Conservation (phyloP, 53 echinoderm and acorn worm species). For the Holothuria scabra region DNA sequence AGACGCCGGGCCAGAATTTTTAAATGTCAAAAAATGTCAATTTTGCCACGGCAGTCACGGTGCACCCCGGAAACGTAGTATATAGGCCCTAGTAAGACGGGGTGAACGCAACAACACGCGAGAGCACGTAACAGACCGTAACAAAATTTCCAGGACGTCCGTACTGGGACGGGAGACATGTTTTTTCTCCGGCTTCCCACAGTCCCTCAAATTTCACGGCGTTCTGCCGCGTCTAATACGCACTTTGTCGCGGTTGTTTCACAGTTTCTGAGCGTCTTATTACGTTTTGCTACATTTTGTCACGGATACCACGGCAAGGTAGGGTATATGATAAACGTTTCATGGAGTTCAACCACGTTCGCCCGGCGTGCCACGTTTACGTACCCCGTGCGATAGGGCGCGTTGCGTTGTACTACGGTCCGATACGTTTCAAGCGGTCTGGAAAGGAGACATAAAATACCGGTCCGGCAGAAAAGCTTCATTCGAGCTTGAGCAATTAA, state of each 20-base stretch:
- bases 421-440: not conserved
- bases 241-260: not conserved
- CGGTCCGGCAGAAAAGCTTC: not conserved
- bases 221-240: not conserved
- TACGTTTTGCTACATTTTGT: not conserved
- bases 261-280: not conserved
- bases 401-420: not conserved
- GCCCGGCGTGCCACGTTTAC: not conserved
- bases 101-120: not conserved
- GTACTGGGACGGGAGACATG: not conserved
- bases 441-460: not conserved
- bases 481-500: too few relatives aligned
- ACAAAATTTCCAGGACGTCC: not conserved
- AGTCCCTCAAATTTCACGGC: too few relatives aligned
- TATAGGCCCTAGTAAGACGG: not conserved
- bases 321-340: not conserved
- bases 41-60: not conserved
- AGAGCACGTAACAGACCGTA: not conserved
- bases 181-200: not conserved
- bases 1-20: not conserved
- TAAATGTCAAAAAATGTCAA: constrained; percentile 8
- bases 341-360: not conserved
- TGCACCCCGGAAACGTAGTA: not conserved
- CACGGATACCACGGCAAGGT: not conserved
- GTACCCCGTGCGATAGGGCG: not conserved